phyloP scores from a whole-genome alignment of 2,888 invertebrate genomes.

The Watsonalla binaria region DNA sequence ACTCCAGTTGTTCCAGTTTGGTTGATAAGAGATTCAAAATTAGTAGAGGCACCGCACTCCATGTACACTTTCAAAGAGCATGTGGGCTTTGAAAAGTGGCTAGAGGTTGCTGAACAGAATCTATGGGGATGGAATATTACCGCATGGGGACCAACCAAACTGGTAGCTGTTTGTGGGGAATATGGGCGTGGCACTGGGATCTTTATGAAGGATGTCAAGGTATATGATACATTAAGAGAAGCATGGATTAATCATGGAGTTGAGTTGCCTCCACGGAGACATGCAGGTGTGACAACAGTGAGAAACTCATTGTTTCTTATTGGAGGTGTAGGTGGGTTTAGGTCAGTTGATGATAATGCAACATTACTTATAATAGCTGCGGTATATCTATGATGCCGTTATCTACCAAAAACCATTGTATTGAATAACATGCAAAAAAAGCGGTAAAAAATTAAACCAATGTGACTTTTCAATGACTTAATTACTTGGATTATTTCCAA shows the following conservation, averaged over 20 bases:
- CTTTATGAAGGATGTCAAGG: conserved; percentile 55
- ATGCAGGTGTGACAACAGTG: conserved; percentile 49
- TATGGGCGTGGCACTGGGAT: conserved; percentile 54
- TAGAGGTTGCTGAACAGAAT: conserved; percentile 54
- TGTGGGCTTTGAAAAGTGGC: conserved; percentile 47
- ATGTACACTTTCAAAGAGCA: conserved; percentile 44
- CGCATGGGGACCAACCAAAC: conserved; percentile 50
- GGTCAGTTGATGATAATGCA: conserved; percentile 42
- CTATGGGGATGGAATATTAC: conserved; percentile 68
- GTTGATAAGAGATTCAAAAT: conserved; percentile 32
- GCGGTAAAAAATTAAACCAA: too few species aligned
- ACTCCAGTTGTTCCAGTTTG: conserved; percentile 48
- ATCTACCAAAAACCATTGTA: too few species aligned
- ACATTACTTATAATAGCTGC: too few species aligned
- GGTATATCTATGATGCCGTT: too few species aligned
- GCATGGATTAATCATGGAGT: conserved; percentile 59
- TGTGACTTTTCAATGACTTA: too few species aligned
- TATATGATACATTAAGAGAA: conserved; percentile 52
- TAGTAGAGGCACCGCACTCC: conserved; percentile 37
- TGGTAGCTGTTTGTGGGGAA: conserved; percentile 62
- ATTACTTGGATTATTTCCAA: too few species aligned
- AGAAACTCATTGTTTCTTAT: conserved; percentile 51
- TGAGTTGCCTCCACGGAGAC: conserved; percentile 49
- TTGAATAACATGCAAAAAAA: too few species aligned
- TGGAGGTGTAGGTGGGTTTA: conserved; percentile 66